phyloP scores from a whole-genome alignment of 1,140 invertebrate genomes.

The Caenorhabditis briggsae region DNA sequence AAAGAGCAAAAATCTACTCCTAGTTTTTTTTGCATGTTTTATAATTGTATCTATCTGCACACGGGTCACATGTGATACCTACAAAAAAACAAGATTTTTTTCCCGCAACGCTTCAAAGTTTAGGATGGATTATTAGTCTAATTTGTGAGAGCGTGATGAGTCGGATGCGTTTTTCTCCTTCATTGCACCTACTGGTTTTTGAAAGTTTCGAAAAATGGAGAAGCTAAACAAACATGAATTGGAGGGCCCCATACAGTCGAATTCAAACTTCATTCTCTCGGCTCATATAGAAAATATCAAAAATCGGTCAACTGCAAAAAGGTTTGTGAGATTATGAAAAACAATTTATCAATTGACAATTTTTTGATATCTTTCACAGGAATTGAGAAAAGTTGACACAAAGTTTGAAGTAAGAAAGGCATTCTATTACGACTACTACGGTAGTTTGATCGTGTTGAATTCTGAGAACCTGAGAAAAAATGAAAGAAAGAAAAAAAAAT shows the following conservation, averaged over 20 bases:
- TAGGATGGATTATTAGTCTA: conserved; percentile 34
- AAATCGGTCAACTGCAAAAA: neutral
- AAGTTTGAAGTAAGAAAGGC: no score
- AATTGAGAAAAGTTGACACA: no score
- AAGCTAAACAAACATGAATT: no score
- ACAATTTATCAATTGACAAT: no score
- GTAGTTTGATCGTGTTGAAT: no score
- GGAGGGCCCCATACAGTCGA: no score
- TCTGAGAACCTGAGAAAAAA: no score
- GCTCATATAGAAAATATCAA: neutral
- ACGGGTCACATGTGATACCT: conserved; percentile 10
- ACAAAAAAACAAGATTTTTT: neutral
- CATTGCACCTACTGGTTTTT: conserved; percentile 7
- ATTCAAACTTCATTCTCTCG: no score
- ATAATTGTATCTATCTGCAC: conserved; percentile 27
- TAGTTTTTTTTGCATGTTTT: conserved; percentile 17
- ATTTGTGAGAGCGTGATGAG: conserved; percentile 30
- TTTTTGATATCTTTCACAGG: no score
- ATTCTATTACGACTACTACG: no score
- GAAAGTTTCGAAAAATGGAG: neutral
- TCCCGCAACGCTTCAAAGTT: conserved; percentile 16
- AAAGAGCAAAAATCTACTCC: neutral
- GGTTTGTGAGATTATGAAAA: neutral
- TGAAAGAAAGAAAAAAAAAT: no score
- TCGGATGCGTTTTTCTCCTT: neutral